Percentiles rank a stretch among this genome's conserved stretches.
phyloP scores from a whole-genome alignment of 2,888 invertebrate species.

The Trisateles emortualis region DNA sequence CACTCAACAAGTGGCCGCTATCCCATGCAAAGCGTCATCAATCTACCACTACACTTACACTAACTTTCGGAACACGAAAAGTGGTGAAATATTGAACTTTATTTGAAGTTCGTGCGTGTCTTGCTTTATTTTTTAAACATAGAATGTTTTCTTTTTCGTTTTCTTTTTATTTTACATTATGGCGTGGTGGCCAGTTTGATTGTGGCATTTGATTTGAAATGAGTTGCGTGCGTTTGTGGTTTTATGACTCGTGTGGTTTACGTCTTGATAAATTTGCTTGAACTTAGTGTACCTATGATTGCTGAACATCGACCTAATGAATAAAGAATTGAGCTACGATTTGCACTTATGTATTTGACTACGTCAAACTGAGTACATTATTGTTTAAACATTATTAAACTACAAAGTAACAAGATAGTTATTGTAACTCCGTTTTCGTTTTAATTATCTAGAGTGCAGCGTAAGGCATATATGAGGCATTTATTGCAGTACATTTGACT shows the following conservation, averaged over 20 bases:
- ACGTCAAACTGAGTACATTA: background rate
- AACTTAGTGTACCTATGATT: background rate
- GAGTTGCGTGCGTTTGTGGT: background rate
- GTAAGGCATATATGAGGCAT: background rate
- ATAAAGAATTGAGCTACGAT: background rate
- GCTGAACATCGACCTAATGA: background rate
- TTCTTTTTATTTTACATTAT: background rate
- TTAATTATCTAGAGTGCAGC: background rate
- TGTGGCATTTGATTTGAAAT: background rate
- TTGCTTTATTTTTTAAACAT: conserved; percentile 6
- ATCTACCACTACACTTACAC: conserved; percentile 47
- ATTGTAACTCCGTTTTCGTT: background rate
- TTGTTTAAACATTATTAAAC: background rate
- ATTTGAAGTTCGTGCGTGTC: conserved; percentile 26
- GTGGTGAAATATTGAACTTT: conserved; percentile 40
- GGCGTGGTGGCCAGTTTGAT: background rate
- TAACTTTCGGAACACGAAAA: conserved; percentile 40
- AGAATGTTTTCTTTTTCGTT: background rate
- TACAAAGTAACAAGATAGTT: background rate
- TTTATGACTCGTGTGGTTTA: too few species aligned
- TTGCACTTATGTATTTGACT: too few species aligned
- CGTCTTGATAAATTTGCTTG: too few species aligned
- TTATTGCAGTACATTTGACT: background rate
- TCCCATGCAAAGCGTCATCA: conserved; percentile 61
- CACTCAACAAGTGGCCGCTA: conserved; percentile 80